Evolutionary conservation across 2,888 invertebrate species (phyloP).

Genomic region (Parnassius mnemosyne): DNA sequence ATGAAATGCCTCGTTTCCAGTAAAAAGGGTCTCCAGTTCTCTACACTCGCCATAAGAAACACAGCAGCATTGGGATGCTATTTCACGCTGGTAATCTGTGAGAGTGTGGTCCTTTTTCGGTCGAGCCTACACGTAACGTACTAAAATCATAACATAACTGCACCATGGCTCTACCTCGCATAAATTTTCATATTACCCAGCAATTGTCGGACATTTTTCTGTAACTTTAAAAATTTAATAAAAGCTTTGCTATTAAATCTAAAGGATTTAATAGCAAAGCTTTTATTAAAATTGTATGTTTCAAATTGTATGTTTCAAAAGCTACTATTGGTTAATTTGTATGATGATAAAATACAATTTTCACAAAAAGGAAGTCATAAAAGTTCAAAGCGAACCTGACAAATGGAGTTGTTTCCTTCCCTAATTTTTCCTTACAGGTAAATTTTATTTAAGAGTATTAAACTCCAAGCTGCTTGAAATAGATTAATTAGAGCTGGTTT

Average conservation of each 20-base stretch:
- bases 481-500: neutral
- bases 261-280: neutral
- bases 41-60: no score
- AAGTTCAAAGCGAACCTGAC: constrained; percentile 4
- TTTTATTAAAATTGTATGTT: neutral
- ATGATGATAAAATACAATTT: neutral
- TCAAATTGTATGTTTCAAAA: neutral
- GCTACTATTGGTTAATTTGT: no score
- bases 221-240: neutral
- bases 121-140: no score
- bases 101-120: no score
- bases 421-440: constrained; percentile 1
- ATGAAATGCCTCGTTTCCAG: no score
- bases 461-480: constrained; percentile 1
- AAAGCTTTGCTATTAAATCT: neutral
- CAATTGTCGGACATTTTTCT: no score
- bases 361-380: constrained; percentile 11
- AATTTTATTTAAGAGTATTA: constrained; percentile 1
- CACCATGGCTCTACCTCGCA: no score
- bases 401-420: neutral
- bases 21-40: no score
- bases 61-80: no score
- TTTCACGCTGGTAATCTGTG: no score
- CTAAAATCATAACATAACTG: no score
- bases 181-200: no score